Base-by-base conservation (phyloP, 2,797 vertebrate genomes). In the Tapirus indicus region DNA sequence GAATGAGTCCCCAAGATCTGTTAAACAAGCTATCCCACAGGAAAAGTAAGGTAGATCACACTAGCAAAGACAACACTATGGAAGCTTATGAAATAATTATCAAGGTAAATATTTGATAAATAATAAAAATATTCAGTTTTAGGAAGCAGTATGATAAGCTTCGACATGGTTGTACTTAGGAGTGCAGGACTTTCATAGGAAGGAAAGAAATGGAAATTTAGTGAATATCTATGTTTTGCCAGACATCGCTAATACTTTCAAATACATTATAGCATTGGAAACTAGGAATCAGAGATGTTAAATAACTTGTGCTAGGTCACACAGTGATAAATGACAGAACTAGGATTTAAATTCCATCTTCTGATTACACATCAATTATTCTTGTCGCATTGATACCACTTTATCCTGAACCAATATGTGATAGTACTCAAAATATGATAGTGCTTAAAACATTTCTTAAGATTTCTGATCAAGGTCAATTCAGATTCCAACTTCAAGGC, bases 81-180 rank as follows among this genome's bases (percentile, higher is more conserved):
- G 38, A 85, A 75, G 21, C 9, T 49, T 74, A 41, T 62, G 35
- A 95, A 95, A 96, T 52, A 69, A 9, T 69, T 77, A 68, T 78
- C 74, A 95, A 91, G 41, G 38, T 35, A 96, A 94, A 83, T 92
- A 83, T 35, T 75, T 93, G n/a, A 74, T 93, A 94, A 95, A 88
- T 66, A 87, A 96, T 35, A 68, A 95, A 95, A 96, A 79, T 62
- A 69, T n/a, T 92, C 54, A 49, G 7, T 84, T 88, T 85, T 74
- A 95, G 80, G 41, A 92, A 90, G 47, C 60, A 64, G 12, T 62
- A 72, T 72, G 60, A 66, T 49, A 84, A 68, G 20, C 38, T 90
- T 93, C 27, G 25, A 44, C 25, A 20, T n/a, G 62, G 54, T 25
- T 77, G 18, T 0, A 71, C 12, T 93, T 83, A 66, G 1, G 38